phyloP scores from a whole-genome alignment of 1,140 invertebrate genomes.

The Paralvinella palmiformis region DNA sequence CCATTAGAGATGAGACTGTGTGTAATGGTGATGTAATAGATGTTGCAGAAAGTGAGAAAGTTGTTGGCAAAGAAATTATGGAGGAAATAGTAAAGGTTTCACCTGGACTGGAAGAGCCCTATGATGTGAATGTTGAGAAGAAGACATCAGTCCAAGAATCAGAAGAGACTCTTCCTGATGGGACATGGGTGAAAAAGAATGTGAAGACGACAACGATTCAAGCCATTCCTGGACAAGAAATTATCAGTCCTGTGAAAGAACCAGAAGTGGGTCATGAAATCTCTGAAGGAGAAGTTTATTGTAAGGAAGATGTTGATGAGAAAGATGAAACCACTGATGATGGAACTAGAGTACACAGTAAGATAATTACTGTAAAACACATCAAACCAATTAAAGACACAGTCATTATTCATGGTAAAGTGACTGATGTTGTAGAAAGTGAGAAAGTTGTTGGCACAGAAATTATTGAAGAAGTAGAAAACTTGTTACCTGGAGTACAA shows the following conservation, averaged over 20 bases:
- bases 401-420: too few species aligned
- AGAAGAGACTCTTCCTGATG: neutral
- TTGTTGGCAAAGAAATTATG: slow-evolving; percentile 8
- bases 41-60: neutral
- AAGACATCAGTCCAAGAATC: slow-evolving; percentile 6
- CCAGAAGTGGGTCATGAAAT: too few species aligned
- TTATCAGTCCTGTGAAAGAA: too few species aligned
- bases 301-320: neutral
- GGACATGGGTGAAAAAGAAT: slow-evolving; percentile 2
- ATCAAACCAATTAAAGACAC: too few species aligned
- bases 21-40: too few species aligned
- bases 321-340: slow-evolving; percentile 1
- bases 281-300: neutral
- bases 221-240: too few species aligned
- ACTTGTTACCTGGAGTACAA: slow-evolving; percentile 5
- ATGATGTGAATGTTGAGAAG: neutral
- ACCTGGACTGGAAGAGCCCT: slow-evolving; percentile 7
- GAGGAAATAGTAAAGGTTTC: slow-evolving; percentile 8
- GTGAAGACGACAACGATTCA: neutral
- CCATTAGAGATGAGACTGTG: neutral
- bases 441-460: slow-evolving; percentile 11
- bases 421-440: too few species aligned
- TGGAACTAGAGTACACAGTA: slow-evolving; percentile 13
- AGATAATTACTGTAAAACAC: slow-evolving; percentile 1
- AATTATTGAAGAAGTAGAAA: slow-evolving; percentile 5